phyloP scores from a whole-genome alignment of 1,140 invertebrate genomes.

The Diuraphis noxia region DNA sequence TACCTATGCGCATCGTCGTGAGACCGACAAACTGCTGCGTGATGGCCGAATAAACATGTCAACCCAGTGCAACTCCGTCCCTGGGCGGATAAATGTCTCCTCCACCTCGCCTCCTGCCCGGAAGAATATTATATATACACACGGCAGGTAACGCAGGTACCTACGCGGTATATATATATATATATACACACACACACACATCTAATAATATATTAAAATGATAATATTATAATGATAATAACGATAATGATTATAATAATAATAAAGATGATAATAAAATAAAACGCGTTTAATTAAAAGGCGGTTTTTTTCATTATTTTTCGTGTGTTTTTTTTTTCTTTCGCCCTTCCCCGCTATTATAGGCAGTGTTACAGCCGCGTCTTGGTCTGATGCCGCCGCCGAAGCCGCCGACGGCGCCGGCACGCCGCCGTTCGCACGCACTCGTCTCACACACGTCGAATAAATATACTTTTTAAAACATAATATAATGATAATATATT shows the following conservation, averaged over 20 bases:
- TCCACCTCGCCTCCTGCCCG: rapidly evolving
- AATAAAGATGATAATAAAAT: constrained; percentile 23
- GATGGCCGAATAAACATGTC: constrained; percentile 43
- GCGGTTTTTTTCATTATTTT: constrained; percentile 11
- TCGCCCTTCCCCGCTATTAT: neutral
- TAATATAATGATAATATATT: neutral
- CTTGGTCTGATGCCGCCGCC: neutral
- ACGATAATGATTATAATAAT: neutral
- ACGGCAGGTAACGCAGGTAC: too few species aligned
- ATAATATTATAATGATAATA: neutral
- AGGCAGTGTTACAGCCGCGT: neutral
- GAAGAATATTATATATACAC: neutral
- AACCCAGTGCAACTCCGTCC: neutral
- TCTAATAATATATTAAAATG: neutral
- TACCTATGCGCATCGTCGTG: neutral
- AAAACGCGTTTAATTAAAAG: constrained; percentile 47
- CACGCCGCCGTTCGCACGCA: neutral
- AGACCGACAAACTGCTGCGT: constrained; percentile 3
- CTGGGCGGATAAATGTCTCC: neutral
- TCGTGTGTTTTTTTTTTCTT: neutral
- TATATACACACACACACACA: too few species aligned
- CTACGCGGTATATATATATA: too few species aligned
- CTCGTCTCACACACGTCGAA: neutral
- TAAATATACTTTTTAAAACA: neutral
- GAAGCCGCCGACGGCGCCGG: neutral